These are phyloP conservation scores for Benthochromis sp. DNA, from an alignment of 2,113 vertebrate genomes.

Conservation along the genomic window DNA sequence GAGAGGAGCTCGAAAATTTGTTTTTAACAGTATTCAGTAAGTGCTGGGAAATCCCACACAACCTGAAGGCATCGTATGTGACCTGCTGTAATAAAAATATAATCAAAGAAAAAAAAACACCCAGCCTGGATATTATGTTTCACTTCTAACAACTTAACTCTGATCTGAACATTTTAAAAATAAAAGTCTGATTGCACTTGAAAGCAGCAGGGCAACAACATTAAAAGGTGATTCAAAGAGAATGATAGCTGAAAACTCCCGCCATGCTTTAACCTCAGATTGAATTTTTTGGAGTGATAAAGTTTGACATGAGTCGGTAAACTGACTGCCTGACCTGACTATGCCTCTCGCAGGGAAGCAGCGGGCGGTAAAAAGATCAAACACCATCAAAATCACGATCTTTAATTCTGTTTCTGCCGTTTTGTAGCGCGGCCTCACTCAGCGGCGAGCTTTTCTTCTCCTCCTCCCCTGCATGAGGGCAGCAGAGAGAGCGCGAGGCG, in stretches of 20 bases:
- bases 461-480: not conserved
- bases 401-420: not conserved
- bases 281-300: not conserved
- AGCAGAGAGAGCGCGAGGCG: slow-evolving; percentile 16
- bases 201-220: not conserved
- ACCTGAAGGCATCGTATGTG: not conserved
- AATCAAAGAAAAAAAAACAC: not conserved
- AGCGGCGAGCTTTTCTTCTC: not conserved
- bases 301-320: not conserved
- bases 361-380: not conserved
- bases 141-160: not conserved
- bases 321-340: not conserved
- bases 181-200: not conserved
- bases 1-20: not conserved
- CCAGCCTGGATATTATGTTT: not conserved
- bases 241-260: not conserved
- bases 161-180: not conserved
- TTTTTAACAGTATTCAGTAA: not conserved
- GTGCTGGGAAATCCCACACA: not conserved
- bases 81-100: not conserved
- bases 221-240: not conserved
- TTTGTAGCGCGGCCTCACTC: not conserved
- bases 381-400: not conserved
- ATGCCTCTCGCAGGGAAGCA: not conserved
- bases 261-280: not conserved